These are phyloP conservation scores for Myopa testacea DNA, from an alignment of 2,888 invertebrate genomes.

Conservation along the genomic window DNA sequence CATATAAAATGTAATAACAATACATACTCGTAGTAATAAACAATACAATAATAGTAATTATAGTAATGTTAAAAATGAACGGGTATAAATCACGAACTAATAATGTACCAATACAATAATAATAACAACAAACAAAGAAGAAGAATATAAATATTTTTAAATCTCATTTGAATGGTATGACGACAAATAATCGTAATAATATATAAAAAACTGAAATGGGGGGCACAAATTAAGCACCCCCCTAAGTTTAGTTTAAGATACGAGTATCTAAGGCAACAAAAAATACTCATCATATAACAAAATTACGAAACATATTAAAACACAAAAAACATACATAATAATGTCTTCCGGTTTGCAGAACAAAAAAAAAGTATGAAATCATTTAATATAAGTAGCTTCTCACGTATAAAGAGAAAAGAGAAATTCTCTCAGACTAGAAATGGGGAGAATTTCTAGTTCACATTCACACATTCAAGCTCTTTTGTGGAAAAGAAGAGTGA, in stretches of 20 bases:
- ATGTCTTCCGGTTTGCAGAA: slow-evolving; percentile 36
- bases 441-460: too few relatives aligned
- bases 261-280: not conserved
- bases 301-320: not conserved
- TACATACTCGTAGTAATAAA: not conserved
- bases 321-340: slow-evolving; percentile 25
- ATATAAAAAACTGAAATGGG: not conserved
- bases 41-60: not conserved
- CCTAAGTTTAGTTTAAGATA: not conserved
- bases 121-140: not conserved
- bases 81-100: not conserved
- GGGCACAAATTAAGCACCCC: not conserved
- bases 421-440: too few relatives aligned
- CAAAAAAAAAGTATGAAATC: slow-evolving; percentile 9
- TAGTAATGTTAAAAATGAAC: slow-evolving; percentile 2
- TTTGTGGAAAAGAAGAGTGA: too few relatives aligned
- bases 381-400: not conserved
- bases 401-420: too few relatives aligned
- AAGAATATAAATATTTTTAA: not conserved
- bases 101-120: not conserved
- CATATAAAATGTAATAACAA: not conserved
- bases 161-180: not conserved
- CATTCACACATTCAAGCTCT: too few relatives aligned
- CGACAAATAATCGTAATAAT: slow-evolving; percentile 6
- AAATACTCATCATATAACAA: not conserved